Base-by-base conservation (phyloP, 2,888 invertebrate genomes). In the Apodemia zela region DNA sequence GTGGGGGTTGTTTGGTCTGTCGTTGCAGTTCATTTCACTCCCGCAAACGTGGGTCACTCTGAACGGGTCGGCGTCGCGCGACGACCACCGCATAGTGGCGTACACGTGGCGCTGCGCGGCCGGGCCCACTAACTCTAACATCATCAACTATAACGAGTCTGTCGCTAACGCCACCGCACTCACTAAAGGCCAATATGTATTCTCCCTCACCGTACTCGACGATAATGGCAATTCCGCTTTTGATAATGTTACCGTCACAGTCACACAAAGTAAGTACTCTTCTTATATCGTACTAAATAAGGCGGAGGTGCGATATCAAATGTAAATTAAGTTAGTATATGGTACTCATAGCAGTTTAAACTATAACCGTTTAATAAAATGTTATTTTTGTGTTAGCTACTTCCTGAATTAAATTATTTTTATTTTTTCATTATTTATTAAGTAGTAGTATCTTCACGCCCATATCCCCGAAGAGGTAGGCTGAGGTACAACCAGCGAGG, bases 71-170 rank as follows among this genome's bases (percentile, higher is more conserved):
- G 94, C 93, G 75, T 97, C 97, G 51, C 94, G 92, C 71, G 98
- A 98, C 83, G 98, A 98, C 82, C 95, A 96, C 76, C 94, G 95
- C 75, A 96, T 98, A 69, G 94, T 94, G 29, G 94, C 94, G 45
- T 98, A 95, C 93, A 93, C 94, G 13, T 98, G 98, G 98, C 94
- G 95, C 71, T 96, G 97, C 80, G 83, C 96, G 8, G 94, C 93
- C 68, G 95, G 95, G 1, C 95, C 95, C 10, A 94, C 93, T 71
- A 93, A 92, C 74, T 94, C 94, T 54, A 85, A 73, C 74, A 83
- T 90, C 60, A 49, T 87, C 51, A 84, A 92, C 73, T 89, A 89
- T 67, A 95, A 95, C 79, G 93, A 93, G 75, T 93, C 94, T 0
- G 82, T 94, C 62, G 95, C 96, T 11, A 97, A 97, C 82, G 95